Conservation (phyloP, 2,888 invertebrate species). For the Pegoplata infirma region DNA sequence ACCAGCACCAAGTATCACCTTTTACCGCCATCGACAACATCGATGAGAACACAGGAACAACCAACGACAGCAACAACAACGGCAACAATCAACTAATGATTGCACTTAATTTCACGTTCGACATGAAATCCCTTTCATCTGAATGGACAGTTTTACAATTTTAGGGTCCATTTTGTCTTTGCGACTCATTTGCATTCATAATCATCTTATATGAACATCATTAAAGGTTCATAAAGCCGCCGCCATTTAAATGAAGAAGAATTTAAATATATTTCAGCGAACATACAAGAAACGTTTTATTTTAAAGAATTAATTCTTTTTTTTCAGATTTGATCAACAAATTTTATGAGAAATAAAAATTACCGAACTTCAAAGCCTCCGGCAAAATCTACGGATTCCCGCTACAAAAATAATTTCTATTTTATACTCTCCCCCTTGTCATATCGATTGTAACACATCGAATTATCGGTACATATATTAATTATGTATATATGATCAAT, state of each 20-base stretch:
- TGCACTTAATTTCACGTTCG: constrained; percentile 71
- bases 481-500: no score
- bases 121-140: constrained; percentile 73
- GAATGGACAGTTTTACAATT: constrained; percentile 67
- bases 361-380: no score
- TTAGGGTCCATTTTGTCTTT: constrained; percentile 61
- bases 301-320: not conserved
- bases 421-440: no score
- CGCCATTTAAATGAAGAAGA: constrained; percentile 58
- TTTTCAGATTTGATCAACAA: no score
- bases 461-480: no score
- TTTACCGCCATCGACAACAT: constrained; percentile 1
- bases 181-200: constrained; percentile 68
- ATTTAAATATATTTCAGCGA: no score
- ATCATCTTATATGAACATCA: constrained; percentile 63
- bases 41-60: not conserved
- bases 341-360: no score
- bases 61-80: constrained; percentile 28
- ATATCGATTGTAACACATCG: no score
- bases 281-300: no score
- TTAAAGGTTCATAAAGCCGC: constrained; percentile 58
- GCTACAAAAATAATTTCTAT: no score
- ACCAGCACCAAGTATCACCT: constrained; percentile 21
- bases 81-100: constrained; percentile 68
- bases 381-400: no score